Conservation (phyloP, 2,888 invertebrate species). For the Glaucopsyche alexis region DNA sequence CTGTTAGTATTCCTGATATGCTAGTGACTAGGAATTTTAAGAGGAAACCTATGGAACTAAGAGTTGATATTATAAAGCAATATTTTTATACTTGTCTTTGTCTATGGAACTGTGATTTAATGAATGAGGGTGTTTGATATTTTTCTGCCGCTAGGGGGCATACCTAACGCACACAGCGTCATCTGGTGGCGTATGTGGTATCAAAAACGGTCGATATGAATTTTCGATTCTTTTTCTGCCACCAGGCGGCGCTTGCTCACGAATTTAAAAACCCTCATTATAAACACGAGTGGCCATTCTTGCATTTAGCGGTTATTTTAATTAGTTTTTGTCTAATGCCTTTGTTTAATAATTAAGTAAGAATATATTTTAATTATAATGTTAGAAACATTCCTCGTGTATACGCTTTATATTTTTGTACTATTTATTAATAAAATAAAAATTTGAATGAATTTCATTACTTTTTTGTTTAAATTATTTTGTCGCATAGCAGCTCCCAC, state of each 20-base stretch:
- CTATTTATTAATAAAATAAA: conserved; percentile 24
- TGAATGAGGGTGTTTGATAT: too few species aligned
- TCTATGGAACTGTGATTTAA: not conserved
- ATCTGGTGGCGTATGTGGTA: too few species aligned
- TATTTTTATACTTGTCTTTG: not conserved
- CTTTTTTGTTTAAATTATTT: not conserved
- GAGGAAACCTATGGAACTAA: not conserved
- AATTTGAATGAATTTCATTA: not conserved
- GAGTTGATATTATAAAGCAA: not conserved
- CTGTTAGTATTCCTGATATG: conserved; percentile 4
- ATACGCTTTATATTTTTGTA: conserved; percentile 18
- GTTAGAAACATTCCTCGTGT: conserved; percentile 10
- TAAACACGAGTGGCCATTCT: not conserved
- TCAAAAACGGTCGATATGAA: too few species aligned
- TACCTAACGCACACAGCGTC: too few species aligned
- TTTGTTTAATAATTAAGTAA: conserved; percentile 16
- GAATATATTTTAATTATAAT: conserved; percentile 1
- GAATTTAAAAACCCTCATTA: too few species aligned
- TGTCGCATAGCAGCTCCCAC: too few species aligned
- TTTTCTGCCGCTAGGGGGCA: too few species aligned
- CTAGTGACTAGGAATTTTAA: conserved; percentile 6
- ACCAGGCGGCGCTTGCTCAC: too few species aligned
- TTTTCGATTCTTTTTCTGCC: too few species aligned
- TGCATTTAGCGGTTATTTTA: conserved; percentile 12
- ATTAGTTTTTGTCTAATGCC: not conserved